phyloP scores from a whole-genome alignment of 2,888 invertebrate species.

The Himalopsyche anomala region DNA sequence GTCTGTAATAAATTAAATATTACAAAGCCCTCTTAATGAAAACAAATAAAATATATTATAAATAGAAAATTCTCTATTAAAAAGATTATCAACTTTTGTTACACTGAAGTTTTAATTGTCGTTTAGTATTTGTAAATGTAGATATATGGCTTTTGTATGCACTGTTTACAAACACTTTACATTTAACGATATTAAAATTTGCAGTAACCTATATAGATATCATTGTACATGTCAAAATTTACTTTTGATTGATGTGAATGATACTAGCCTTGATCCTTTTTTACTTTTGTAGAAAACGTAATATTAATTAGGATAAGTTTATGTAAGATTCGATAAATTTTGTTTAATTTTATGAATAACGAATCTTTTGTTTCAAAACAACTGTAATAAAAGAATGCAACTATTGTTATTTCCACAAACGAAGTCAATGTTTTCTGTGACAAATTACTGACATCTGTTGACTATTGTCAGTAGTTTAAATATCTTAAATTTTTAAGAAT shows the following conservation, averaged over 20 bases:
- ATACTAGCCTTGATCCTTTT: constrained; percentile 65
- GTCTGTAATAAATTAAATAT: neutral
- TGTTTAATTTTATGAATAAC: no score
- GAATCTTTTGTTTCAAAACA: no score
- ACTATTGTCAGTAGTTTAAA: no score
- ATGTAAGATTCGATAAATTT: constrained; percentile 11
- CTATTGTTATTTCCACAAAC: no score
- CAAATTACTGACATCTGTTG: no score
- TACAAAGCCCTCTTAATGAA: neutral
- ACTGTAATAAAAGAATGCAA: no score
- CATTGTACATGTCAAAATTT: constrained; percentile 40
- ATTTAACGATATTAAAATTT: constrained; percentile 39
- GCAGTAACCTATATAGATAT: constrained; percentile 49
- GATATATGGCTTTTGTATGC: constrained; percentile 55
- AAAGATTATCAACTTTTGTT: neutral
- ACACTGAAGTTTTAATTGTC: neutral
- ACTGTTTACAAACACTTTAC: constrained; percentile 51
- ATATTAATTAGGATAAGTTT: constrained; percentile 28
- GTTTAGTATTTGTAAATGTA: constrained; percentile 36
- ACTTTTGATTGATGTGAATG: constrained; percentile 53
- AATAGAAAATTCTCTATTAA: neutral
- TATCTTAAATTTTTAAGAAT: no score
- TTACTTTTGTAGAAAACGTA: constrained; percentile 64
- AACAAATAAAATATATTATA: neutral
- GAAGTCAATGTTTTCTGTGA: no score